phyloP scores from a whole-genome alignment of 2,888 invertebrate genomes.

The Venustoraphidia nigricollis region DNA sequence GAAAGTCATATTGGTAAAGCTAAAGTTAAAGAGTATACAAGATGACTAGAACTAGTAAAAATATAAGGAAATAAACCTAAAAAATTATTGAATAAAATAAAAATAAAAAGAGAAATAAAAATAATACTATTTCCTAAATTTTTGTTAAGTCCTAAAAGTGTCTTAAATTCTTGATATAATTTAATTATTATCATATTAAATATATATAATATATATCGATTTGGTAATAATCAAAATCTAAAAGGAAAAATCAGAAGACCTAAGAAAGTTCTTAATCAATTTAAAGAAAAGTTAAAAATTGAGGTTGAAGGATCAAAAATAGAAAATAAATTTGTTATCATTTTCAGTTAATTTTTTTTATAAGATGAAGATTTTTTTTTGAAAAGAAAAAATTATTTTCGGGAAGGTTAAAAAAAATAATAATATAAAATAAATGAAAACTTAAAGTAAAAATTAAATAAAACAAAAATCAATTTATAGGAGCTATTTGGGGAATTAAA shows the following conservation, averaged over 20 bases:
- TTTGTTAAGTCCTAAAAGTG: slow-evolving; percentile 29
- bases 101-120: slow-evolving; percentile 39
- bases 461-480: slow-evolving; percentile 35
- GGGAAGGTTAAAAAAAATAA: slow-evolving; percentile 34
- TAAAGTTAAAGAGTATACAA: slow-evolving; percentile 39
- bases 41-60: slow-evolving; percentile 51
- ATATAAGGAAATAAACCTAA: slow-evolving; percentile 54
- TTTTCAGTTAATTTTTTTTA: slow-evolving; percentile 32
- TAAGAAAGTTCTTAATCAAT: slow-evolving; percentile 41
- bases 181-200: slow-evolving; percentile 32
- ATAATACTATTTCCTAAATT: slow-evolving; percentile 35
- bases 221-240: slow-evolving; percentile 37
- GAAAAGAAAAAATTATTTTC: slow-evolving; percentile 18
- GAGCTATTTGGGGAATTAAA: slow-evolving; percentile 55
- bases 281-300: slow-evolving; percentile 33
- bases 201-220: slow-evolving; percentile 31
- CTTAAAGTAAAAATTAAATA: slow-evolving; percentile 25
- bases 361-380: slow-evolving; percentile 19
- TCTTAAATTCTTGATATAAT: slow-evolving; percentile 41
- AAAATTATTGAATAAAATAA: slow-evolving; percentile 51
- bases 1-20: slow-evolving; percentile 46
- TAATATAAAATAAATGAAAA: slow-evolving; percentile 33
- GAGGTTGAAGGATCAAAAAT: slow-evolving; percentile 47
- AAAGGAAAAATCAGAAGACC: slow-evolving; percentile 34
- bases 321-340: slow-evolving; percentile 52